A percentile compares a stretch with the other conserved stretches of the same genome.
phyloP scores from a whole-genome alignment of 2,113 vertebrate species.

The Ammodytes dubius region DNA sequence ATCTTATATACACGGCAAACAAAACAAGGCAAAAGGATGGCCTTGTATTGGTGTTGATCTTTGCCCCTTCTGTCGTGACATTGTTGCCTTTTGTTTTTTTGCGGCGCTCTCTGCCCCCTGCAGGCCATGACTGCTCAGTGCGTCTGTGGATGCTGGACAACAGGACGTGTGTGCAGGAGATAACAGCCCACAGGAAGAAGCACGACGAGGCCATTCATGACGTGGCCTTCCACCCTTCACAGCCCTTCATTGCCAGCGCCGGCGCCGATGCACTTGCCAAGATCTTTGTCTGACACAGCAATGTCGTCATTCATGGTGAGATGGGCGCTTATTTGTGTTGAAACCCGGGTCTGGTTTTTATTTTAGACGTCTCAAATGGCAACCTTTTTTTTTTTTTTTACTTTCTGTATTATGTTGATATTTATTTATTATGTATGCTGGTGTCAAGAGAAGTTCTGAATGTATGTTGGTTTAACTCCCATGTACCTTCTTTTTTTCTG shows the following conservation, averaged over 20 bases:
- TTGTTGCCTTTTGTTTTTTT: constrained; percentile 7
- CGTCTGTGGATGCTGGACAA: constrained; percentile 94
- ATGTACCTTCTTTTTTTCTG: constrained; percentile 10
- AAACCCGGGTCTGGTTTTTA: no score
- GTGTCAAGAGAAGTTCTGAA: background rate
- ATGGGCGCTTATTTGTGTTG: background rate
- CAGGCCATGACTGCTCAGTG: constrained; percentile 95
- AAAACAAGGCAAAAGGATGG: background rate
- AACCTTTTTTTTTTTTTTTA: background rate
- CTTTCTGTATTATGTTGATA: background rate
- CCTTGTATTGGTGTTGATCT: background rate
- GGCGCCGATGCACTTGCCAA: constrained; percentile 93
- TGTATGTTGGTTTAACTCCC: background rate
- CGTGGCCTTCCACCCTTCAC: constrained; percentile 93
- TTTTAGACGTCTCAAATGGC: background rate
- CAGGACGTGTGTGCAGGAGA: constrained; percentile 94
- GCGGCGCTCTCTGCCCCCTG: background rate
- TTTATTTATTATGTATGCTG: no score
- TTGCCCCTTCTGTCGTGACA: background rate
- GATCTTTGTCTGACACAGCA: constrained; percentile 90
- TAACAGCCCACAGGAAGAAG: constrained; percentile 94
- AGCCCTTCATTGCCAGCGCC: constrained; percentile 91
- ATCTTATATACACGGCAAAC: no score
- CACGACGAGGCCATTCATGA: constrained; percentile 95
- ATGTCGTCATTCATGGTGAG: constrained; percentile 64